These are phyloP conservation scores for Goniozus legneri DNA, from an alignment of 1,140 invertebrate genomes.

Conservation along the genomic window DNA sequence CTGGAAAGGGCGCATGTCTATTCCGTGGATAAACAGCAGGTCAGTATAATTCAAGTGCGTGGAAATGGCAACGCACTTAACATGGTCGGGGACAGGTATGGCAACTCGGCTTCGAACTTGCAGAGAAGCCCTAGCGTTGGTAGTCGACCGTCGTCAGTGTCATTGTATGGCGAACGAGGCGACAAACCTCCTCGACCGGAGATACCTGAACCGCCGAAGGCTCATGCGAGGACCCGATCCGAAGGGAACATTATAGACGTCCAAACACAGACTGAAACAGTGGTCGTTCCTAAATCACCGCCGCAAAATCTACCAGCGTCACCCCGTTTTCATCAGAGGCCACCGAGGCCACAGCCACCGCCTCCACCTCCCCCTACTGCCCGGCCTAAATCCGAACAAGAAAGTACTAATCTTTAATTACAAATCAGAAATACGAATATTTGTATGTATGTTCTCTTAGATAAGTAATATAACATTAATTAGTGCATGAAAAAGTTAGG, in stretches of 20 bases:
- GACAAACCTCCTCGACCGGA: slow-evolving; percentile 51
- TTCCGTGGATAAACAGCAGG: slow-evolving; percentile 68
- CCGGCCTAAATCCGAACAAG: slow-evolving; percentile 44
- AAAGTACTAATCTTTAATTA: slow-evolving; percentile 51
- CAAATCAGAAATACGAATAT: neutral
- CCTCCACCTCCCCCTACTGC: slow-evolving; percentile 47
- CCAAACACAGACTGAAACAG: slow-evolving; percentile 41
- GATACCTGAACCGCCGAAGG: slow-evolving; percentile 37
- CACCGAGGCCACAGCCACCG: slow-evolving; percentile 50
- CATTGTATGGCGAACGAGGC: slow-evolving; percentile 42
- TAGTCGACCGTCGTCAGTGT: slow-evolving; percentile 46
- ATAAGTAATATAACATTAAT: neutral
- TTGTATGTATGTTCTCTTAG: neutral
- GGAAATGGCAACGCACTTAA: slow-evolving; percentile 33
- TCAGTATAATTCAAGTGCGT: slow-evolving; percentile 64
- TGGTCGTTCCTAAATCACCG: slow-evolving; percentile 35
- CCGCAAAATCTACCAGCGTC: slow-evolving; percentile 41
- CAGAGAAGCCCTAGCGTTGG: slow-evolving; percentile 51
- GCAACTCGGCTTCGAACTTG: slow-evolving; percentile 46
- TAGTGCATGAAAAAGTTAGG: neutral
- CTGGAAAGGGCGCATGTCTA: slow-evolving; percentile 66
- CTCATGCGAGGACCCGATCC: slow-evolving; percentile 51
- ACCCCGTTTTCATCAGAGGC: slow-evolving; percentile 44
- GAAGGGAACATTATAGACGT: slow-evolving; percentile 56
- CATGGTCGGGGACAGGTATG: slow-evolving; percentile 38